A percentile compares a stretch with the other conserved stretches of the same genome.
phyloP scores from a whole-genome alignment of 2,888 invertebrate genomes.

The Ectobius pallidus region DNA sequence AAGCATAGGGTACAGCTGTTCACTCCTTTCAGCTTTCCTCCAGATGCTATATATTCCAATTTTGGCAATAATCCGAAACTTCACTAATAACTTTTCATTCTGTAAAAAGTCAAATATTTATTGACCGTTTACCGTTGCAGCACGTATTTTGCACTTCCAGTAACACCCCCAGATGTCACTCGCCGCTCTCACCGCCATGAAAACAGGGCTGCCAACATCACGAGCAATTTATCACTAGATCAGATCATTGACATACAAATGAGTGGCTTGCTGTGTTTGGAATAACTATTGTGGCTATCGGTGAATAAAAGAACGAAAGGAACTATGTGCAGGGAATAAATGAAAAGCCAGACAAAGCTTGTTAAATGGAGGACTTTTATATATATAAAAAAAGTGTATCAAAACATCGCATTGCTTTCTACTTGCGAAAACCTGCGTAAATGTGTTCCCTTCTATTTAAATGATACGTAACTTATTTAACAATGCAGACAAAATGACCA shows the following conservation, averaged over 20 bases:
- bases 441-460: no score
- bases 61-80: neutral
- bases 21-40: neutral
- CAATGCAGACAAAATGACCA: no score
- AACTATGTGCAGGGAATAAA: no score
- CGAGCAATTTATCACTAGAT: neutral
- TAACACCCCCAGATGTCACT: slow-evolving; percentile 25
- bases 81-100: slow-evolving; percentile 6
- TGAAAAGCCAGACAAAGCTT: no score
- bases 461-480: no score
- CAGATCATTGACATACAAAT: slow-evolving; percentile 16
- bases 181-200: slow-evolving; percentile 18
- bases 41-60: neutral
- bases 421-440: no score
- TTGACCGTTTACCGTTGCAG: slow-evolving; percentile 17
- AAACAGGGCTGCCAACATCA: slow-evolving; percentile 16
- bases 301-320: no score
- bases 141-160: slow-evolving; percentile 15
- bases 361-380: no score
- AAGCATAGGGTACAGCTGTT: neutral
- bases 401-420: no score
- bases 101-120: slow-evolving; percentile 11
- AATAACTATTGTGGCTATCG: no score
- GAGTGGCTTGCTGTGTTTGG: no score
- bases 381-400: no score